phyloP scores from a whole-genome alignment of 2,888 invertebrate genomes.

The Sericinus montela region DNA sequence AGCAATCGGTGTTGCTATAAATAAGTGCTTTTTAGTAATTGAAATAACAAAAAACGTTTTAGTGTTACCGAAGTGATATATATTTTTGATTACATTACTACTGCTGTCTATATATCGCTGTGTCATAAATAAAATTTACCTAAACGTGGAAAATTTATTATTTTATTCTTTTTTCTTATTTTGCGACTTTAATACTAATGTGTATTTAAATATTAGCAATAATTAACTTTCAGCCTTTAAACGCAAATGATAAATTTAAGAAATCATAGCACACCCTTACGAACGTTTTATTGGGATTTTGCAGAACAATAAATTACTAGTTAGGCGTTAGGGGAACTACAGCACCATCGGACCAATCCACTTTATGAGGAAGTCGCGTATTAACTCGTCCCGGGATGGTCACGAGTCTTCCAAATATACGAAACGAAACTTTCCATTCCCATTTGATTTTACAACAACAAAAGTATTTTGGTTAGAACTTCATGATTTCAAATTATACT shows the following conservation, averaged over 20 bases:
- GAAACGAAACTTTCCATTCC: slow-evolving; percentile 27
- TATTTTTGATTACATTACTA: background rate
- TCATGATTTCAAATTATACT: too few relatives aligned
- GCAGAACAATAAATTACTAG: slow-evolving; percentile 14
- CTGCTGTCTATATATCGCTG: too few relatives aligned
- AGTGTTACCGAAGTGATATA: slow-evolving; percentile 1
- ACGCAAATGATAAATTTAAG: too few relatives aligned
- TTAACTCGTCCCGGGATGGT: slow-evolving; percentile 47
- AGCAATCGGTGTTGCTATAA: slow-evolving; percentile 8
- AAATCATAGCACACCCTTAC: too few relatives aligned
- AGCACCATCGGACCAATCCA: slow-evolving; percentile 23
- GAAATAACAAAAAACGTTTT: background rate
- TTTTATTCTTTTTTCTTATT: too few relatives aligned
- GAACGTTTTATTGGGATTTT: too few relatives aligned
- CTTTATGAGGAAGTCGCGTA: slow-evolving; percentile 73
- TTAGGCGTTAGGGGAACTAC: slow-evolving; percentile 21
- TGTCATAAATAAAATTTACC: too few relatives aligned
- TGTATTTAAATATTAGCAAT: too few relatives aligned
- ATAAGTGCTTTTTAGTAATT: slow-evolving; percentile 10
- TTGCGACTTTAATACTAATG: too few relatives aligned
- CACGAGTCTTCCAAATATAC: slow-evolving; percentile 47
- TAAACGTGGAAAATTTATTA: too few relatives aligned
- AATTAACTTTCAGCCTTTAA: too few relatives aligned
- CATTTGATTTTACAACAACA: background rate
- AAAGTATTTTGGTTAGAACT: background rate